Conservation (phyloP, 2,113 vertebrate genomes). For the Phyllostomus discolor region DNA sequence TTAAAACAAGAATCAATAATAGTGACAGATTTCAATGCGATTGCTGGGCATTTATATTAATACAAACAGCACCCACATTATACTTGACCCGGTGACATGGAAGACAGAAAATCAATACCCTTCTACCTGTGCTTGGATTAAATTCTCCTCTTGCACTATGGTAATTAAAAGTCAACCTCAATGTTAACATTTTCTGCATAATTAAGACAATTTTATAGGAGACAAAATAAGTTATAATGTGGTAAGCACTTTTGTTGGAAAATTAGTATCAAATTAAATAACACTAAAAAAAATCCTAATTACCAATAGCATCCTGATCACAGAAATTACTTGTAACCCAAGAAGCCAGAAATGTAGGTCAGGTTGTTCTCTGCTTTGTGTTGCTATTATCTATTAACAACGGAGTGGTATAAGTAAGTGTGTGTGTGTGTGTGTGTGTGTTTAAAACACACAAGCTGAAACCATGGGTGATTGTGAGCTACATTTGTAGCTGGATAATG, state of each 20-base stretch:
- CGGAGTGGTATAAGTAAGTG: not conserved
- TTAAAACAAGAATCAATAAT: conserved; percentile 76
- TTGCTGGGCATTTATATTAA: conserved; percentile 75
- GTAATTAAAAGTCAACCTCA: conserved; percentile 73
- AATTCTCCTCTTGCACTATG: conserved; percentile 75
- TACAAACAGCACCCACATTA: conserved; percentile 69
- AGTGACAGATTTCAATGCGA: conserved; percentile 70
- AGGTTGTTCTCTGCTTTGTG: not conserved
- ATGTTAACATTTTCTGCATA: conserved; percentile 56
- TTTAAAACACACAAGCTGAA: not conserved
- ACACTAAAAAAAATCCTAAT: not conserved
- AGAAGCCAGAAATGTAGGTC: not conserved
- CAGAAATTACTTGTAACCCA: not conserved
- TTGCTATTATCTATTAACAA: not conserved
- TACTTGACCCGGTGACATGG: conserved; percentile 64
- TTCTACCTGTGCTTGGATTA: conserved; percentile 64
- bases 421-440: not conserved
- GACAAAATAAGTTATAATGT: not conserved
- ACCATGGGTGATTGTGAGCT: not conserved
- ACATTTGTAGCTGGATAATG: not conserved
- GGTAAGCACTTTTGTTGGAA: not conserved
- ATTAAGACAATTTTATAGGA: conserved; percentile 56
- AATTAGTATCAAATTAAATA: not conserved
- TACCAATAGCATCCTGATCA: not conserved
- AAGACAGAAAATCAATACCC: conserved; percentile 77